phyloP scores from a whole-genome alignment of 2,797 vertebrate genomes.

The Pantherophis vulpinus region DNA sequence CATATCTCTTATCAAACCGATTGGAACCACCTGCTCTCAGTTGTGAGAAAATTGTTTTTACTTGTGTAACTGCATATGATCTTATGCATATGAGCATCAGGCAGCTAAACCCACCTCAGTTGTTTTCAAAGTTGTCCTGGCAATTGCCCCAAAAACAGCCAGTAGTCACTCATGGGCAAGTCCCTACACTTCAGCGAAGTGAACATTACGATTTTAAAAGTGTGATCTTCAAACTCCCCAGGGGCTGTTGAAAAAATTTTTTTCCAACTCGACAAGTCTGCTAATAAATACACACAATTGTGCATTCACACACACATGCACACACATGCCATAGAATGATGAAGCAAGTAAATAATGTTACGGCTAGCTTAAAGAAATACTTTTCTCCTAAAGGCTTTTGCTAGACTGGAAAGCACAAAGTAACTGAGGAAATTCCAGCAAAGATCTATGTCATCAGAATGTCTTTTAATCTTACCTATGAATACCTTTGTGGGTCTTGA shows the following conservation, averaged over 20 bases:
- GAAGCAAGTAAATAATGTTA: not conserved
- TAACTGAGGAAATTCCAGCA: not conserved
- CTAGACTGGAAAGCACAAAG: not conserved
- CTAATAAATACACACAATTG: slow-evolving; percentile 37
- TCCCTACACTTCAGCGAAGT: slow-evolving; percentile 57
- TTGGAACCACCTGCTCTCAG: not conserved
- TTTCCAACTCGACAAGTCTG: slow-evolving; percentile 37
- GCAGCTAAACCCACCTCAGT: slow-evolving; percentile 52
- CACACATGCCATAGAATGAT: not conserved
- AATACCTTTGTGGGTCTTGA: not conserved
- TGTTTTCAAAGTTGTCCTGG: slow-evolving; percentile 58
- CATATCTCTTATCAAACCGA: not conserved
- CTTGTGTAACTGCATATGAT: slow-evolving; percentile 36
- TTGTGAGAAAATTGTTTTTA: not conserved
- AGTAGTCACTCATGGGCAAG: slow-evolving; percentile 60
- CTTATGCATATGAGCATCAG: slow-evolving; percentile 26
- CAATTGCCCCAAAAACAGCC: slow-evolving; percentile 65
- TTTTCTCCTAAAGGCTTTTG: not conserved
- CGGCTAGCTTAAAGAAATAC: not conserved
- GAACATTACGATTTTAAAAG: slow-evolving; percentile 61
- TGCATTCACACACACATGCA: not conserved
- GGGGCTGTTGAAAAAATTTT: slow-evolving; percentile 24
- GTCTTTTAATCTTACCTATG: not conserved
- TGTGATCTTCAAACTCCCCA: slow-evolving; percentile 23
- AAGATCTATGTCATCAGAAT: not conserved